phyloP scores from a whole-genome alignment of 1,140 invertebrate species.

The Drosophila nebulosa region DNA sequence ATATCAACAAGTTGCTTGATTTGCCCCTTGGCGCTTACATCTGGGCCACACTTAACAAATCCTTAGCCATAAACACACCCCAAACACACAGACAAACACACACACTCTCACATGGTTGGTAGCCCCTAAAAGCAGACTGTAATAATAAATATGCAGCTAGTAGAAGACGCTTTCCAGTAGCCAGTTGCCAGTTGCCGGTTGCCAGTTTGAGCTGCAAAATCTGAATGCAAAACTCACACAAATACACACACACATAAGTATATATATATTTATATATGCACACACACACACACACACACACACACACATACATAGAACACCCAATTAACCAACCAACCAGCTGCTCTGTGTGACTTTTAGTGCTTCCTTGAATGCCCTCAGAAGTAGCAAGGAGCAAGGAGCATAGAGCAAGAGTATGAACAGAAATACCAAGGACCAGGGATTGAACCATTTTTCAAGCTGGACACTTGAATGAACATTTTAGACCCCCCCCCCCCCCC shows the following conservation, averaged over 20 bases:
- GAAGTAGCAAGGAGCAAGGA: constrained; percentile 13
- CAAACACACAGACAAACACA: constrained; percentile 19
- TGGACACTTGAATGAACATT: constrained; percentile 69
- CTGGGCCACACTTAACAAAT: constrained; percentile 49
- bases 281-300: not conserved
- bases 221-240: not conserved
- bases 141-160: constrained; percentile 40
- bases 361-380: constrained; percentile 51
- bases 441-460: constrained; percentile 66
- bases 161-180: constrained; percentile 22
- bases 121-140: constrained; percentile 30
- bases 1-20: constrained; percentile 9
- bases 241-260: not conserved
- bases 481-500: constrained; percentile 3
- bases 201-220: not conserved
- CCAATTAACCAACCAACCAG: constrained; percentile 1
- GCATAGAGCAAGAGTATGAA: not conserved
- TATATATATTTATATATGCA: not conserved
- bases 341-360: constrained; percentile 31
- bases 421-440: not conserved
- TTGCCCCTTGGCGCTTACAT: constrained; percentile 10
- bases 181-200: not conserved
- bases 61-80: constrained; percentile 42
- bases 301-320: not conserved
- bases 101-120: constrained; percentile 5